These are phyloP conservation scores for Nansenia antarctica DNA, from an alignment of 2,113 vertebrate species.

Conservation along the genomic window DNA sequence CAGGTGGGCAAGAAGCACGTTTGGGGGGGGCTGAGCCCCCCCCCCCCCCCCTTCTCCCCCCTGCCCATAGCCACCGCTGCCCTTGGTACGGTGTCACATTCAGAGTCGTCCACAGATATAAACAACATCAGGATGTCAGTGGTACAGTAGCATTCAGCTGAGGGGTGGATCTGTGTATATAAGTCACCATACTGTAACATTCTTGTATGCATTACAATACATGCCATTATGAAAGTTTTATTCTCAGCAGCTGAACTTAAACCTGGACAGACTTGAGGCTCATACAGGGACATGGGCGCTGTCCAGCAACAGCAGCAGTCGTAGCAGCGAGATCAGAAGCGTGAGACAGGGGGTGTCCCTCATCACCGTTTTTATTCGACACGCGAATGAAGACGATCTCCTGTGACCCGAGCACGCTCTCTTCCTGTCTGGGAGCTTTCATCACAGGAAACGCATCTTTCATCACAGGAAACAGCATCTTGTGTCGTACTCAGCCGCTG, in stretches of 20 bases:
- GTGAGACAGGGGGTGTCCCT: too few relatives aligned
- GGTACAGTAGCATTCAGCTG: background rate
- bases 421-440: conserved; percentile 1
- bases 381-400: conserved; percentile 26
- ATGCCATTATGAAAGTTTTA: background rate
- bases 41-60: too few relatives aligned
- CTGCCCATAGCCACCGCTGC: too few relatives aligned
- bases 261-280: background rate
- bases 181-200: background rate
- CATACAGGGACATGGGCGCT: background rate
- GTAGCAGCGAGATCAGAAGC: background rate
- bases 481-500: conserved; percentile 35
- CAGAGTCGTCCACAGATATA: background rate
- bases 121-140: background rate
- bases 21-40: too few relatives aligned
- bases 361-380: conserved; percentile 4
- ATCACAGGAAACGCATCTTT: background rate
- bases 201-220: background rate
- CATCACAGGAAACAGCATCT: conserved; percentile 9
- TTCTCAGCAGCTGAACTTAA: background rate
- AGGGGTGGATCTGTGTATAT: background rate
- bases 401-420: conserved; percentile 24
- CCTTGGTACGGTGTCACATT: background rate
- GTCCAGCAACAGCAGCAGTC: too few relatives aligned
- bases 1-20: too few relatives aligned